A percentile compares a stretch with the other conserved stretches of the same genome.
Conservation (phyloP, 2,888 invertebrate species). For the Melanchra persicariae region DNA sequence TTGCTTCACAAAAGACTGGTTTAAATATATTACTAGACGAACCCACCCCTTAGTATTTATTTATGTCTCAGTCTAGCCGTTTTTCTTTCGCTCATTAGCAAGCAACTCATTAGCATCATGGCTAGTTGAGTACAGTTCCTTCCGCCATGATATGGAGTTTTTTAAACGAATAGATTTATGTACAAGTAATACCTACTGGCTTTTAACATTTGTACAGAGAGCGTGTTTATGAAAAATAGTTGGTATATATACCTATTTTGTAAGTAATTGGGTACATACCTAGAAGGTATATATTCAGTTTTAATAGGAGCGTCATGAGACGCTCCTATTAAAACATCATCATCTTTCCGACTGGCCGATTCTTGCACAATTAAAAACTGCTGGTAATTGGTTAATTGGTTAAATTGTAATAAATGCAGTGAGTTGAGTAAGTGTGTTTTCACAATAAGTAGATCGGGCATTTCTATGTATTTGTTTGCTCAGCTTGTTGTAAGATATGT, state of each 20-base stretch:
- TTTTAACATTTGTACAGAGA: background rate
- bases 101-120: slow-evolving; percentile 40
- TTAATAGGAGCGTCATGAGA: no score
- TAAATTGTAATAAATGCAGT: background rate
- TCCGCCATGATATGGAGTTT: slow-evolving; percentile 25
- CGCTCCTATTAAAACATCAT: no score
- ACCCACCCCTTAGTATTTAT: slow-evolving; percentile 12
- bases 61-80: slow-evolving; percentile 49
- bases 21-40: slow-evolving; percentile 7
- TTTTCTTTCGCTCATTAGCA: slow-evolving; percentile 57
- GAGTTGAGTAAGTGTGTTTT: background rate
- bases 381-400: background rate
- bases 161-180: slow-evolving; percentile 3
- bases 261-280: no score
- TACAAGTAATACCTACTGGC: background rate
- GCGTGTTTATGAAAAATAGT: background rate
- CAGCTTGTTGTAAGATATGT: background rate
- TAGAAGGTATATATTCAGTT: no score
- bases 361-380: background rate
- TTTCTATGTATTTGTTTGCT: background rate
- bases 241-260: no score
- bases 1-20: background rate
- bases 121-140: slow-evolving; percentile 20
- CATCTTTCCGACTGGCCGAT: no score
- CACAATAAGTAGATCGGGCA: no score